Base-by-base conservation (phyloP, 2,888 invertebrate species). In the Synergus umbraculus region DNA sequence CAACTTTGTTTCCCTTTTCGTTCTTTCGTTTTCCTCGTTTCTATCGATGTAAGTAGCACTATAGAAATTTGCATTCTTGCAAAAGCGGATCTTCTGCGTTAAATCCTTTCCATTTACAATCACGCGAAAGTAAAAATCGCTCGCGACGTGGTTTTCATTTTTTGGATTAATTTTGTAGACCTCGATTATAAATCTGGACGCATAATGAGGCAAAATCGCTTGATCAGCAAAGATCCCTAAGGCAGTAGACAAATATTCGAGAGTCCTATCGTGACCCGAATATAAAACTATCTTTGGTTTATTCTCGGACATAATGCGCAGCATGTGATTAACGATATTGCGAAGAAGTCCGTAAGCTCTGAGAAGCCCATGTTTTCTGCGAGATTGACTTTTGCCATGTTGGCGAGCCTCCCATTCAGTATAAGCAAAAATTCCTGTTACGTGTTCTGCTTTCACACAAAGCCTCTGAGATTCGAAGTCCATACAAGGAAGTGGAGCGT, bases 241-340 rank as follows among this genome's bases (percentile, higher is more conserved):
- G 0, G 97, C 97, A 2, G 96, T 93, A 1, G 97, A 95, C 58
- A 98, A 92, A 83, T 97, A 97, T 87, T 97, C 96, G 58, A 98
- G 89, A 0, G 98, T 98, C 88, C 97, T 96, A 91, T 98, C 98
- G 88, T 98, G 98, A 0, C 98, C 98, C 0, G 98, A 98, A 90
- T 97, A 97, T 0, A 97, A 88, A 0, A 97, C 95, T 79, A 97
- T 94, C 87, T 95, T 96, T 0, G 96, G 96, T 80, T 94, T 95
- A 80, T 94, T 95, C 73, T 96, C 96, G 0, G 96, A 96, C 85
- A 97, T 96, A 93, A 97, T 96, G 86, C 95, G 94, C 12, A 97
- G 93, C 95, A 97, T 95, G 89, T 96, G 96, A 64, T 96, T 95
- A 0, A 96, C 97, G 76, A 98, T 95, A 88, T 97, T 96, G 41